Percentiles rank a stretch among this genome's conserved stretches.
phyloP scores from a whole-genome alignment of 53 echinoderm and acorn worm species.

The Holothuria leucospilota region DNA sequence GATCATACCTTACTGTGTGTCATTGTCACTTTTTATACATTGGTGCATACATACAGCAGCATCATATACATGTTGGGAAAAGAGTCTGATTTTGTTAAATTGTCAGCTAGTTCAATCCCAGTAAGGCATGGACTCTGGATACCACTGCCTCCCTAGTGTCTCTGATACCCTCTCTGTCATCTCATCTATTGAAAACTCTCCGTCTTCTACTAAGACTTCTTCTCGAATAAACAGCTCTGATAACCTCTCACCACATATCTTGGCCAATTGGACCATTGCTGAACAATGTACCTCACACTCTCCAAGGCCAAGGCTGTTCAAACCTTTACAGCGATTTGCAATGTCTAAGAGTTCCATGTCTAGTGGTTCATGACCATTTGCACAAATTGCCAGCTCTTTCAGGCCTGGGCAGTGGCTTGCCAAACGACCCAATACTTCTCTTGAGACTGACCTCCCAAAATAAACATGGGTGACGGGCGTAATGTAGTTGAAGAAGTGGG shows the following conservation, averaged over 20 bases:
- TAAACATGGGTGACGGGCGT: slow-evolving; percentile 77
- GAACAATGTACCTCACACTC: slow-evolving; percentile 77
- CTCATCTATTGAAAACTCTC: slow-evolving; percentile 61
- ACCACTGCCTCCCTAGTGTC: slow-evolving; percentile 82
- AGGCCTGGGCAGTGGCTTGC: slow-evolving; percentile 79
- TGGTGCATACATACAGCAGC: too few species aligned
- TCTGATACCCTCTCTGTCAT: slow-evolving; percentile 69
- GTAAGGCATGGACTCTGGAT: slow-evolving; percentile 76
- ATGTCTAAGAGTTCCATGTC: slow-evolving; percentile 76
- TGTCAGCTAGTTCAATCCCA: slow-evolving; percentile 49
- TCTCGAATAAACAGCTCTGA: slow-evolving; percentile 77
- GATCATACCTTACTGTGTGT: too few species aligned
- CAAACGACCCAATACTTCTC: slow-evolving; percentile 68
- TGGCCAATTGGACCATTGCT: slow-evolving; percentile 76
- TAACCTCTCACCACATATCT: slow-evolving; percentile 84
- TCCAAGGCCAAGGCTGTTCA: slow-evolving; percentile 78
- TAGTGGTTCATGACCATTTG: slow-evolving; percentile 75
- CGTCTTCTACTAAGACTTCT: slow-evolving; percentile 72
- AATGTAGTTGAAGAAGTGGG: slow-evolving; percentile 68
- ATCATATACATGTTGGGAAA: too few species aligned
- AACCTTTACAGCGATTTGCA: slow-evolving; percentile 64
- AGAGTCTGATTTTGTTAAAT: too few species aligned
- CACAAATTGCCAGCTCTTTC: slow-evolving; percentile 75
- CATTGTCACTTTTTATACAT: too few species aligned
- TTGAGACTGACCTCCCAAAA: slow-evolving; percentile 80